Conservation (phyloP, 2,888 invertebrate species). For the Cosmia trapezina region DNA sequence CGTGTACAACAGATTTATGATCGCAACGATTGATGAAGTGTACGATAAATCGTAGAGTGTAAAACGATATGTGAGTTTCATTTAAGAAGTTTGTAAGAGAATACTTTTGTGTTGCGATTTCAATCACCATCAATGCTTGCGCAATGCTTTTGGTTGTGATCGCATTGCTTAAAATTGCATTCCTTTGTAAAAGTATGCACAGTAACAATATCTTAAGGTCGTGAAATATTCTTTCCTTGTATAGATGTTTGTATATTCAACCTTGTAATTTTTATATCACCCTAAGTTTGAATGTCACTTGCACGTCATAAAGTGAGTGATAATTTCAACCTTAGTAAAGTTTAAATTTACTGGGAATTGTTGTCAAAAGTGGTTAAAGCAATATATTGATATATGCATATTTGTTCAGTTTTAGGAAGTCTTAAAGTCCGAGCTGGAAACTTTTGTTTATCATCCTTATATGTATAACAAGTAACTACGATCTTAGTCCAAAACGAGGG, state of each 20-base stretch:
- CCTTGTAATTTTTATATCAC: neutral
- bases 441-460: slow-evolving; percentile 18
- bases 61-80: slow-evolving; percentile 9
- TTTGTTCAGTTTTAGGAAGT: neutral
- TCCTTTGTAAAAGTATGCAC: neutral
- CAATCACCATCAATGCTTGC: too few relatives aligned
- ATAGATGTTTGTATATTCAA: neutral
- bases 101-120: neutral
- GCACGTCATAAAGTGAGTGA: neutral
- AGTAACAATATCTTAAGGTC: neutral
- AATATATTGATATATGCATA: too few relatives aligned
- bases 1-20: neutral
- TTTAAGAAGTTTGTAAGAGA: slow-evolving; percentile 2
- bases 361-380: neutral
- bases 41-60: slow-evolving; percentile 22
- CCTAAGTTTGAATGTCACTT: neutral
- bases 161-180: neutral
- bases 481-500: neutral
- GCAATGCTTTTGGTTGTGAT: neutral
- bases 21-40: slow-evolving; percentile 14
- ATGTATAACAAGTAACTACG: neutral
- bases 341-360: neutral
- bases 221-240: neutral
- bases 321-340: neutral
- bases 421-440: neutral